A percentile compares a stretch with the other conserved stretches of the same genome.
These are phyloP conservation scores for Astyanax mexicanus DNA, from an alignment of 2,797 vertebrate species.

Conservation along the genomic window DNA sequence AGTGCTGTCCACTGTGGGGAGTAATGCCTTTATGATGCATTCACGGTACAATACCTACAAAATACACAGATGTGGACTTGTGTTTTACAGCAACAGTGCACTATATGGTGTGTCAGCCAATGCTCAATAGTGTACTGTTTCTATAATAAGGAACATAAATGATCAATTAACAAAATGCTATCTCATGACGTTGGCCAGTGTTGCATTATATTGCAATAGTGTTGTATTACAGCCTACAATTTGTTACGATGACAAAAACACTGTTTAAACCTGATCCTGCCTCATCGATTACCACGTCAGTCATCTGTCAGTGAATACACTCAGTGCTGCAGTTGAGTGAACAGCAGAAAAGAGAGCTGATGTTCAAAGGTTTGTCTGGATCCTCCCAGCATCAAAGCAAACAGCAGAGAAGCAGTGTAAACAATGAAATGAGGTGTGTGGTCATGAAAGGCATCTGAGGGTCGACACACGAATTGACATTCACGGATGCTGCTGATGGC, in stretches of 20 bases:
- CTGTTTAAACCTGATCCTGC: background rate
- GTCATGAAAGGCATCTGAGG: slow-evolving; percentile 35
- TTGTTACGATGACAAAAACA: background rate
- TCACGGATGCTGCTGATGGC: slow-evolving; percentile 7
- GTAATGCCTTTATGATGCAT: too few relatives aligned
- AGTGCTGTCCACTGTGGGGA: too few relatives aligned
- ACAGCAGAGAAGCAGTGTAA: slow-evolving; percentile 33
- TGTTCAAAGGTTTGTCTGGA: slow-evolving; percentile 40
- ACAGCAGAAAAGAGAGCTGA: background rate
- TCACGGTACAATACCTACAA: too few relatives aligned
- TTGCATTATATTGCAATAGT: background rate
- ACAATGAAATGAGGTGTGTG: slow-evolving; percentile 29
- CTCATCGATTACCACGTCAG: background rate
- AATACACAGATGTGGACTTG: too few relatives aligned
- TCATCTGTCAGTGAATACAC: background rate
- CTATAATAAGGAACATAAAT: too few relatives aligned
- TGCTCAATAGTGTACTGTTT: too few relatives aligned
- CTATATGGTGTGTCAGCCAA: too few relatives aligned
- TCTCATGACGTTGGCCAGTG: too few relatives aligned
- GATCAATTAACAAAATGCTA: too few relatives aligned
- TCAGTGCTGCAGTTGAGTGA: background rate
- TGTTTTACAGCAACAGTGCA: too few relatives aligned
- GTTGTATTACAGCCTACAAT: background rate
- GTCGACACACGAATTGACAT: slow-evolving; percentile 27
- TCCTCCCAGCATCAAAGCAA: slow-evolving; percentile 42